These are phyloP conservation scores for Exocentrus adspersus DNA, from an alignment of 2,888 invertebrate species.

Conservation along the genomic window DNA sequence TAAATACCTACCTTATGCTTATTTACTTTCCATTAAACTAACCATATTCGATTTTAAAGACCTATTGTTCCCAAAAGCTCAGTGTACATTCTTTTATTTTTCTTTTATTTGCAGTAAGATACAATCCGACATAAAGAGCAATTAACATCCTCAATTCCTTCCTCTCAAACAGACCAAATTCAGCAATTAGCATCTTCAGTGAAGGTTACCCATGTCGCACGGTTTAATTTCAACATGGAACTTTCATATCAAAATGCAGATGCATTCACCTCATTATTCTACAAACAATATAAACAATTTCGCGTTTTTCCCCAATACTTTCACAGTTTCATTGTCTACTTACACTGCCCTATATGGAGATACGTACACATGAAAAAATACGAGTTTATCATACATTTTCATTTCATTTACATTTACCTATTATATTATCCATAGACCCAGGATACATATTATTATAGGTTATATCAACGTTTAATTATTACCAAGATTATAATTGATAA, in stretches of 20 bases:
- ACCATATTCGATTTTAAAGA: too few species aligned
- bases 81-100: too few species aligned
- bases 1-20: too few species aligned
- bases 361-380: not conserved
- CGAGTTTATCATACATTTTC: too few species aligned
- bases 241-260: not conserved
- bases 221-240: not conserved
- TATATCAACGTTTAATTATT: too few species aligned
- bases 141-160: not conserved
- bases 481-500: too few species aligned
- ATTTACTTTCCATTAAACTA: too few species aligned
- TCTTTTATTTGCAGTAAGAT: too few species aligned
- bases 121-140: not conserved
- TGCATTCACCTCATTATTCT: constrained; percentile 1
- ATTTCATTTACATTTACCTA: too few species aligned
- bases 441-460: too few species aligned
- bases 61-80: too few species aligned
- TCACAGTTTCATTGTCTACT: not conserved
- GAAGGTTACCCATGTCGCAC: constrained; percentile 5
- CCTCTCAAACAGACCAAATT: not conserved
- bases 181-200: not conserved
- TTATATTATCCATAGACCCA: too few species aligned
- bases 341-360: not conserved
- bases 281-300: constrained; percentile 4
- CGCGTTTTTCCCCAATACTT: not conserved